phyloP scores from a whole-genome alignment of 37 sponge, comb jelly and placozoan species.

The Crambe crambe region DNA sequence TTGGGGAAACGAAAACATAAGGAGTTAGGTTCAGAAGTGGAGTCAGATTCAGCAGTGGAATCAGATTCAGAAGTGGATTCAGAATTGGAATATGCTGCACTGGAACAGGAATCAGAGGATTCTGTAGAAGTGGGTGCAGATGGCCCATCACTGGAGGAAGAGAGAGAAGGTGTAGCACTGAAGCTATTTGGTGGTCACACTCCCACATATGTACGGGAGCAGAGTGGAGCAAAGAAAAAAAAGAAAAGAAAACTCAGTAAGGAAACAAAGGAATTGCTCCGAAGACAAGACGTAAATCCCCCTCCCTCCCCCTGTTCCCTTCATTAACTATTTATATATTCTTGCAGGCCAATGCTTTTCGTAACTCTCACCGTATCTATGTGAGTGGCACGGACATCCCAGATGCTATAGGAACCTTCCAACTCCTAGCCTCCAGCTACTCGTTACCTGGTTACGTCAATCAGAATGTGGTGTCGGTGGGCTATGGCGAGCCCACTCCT shows the following conservation, averaged over 20 bases:
- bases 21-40: neutral
- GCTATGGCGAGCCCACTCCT: slow-evolving; percentile 83
- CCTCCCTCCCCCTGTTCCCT: no score
- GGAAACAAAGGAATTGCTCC: slow-evolving; percentile 28
- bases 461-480: slow-evolving; percentile 51
- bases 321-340: neutral
- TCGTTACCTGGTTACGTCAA: slow-evolving; percentile 60
- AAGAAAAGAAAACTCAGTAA: slow-evolving; percentile 27
- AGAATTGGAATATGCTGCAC: neutral
- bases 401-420: slow-evolving; percentile 71
- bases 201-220: neutral
- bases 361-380: slow-evolving; percentile 80
- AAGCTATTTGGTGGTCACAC: slow-evolving; percentile 41
- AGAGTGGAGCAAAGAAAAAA: slow-evolving; percentile 19
- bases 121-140: neutral
- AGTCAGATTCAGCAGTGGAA: neutral
- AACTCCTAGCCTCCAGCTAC: slow-evolving; percentile 45
- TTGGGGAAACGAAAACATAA: neutral
- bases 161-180: slow-evolving; percentile 1
- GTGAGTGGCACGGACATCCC: slow-evolving; percentile 88
- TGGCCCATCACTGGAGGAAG: neutral
- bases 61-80: neutral
- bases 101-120: slow-evolving; percentile 9
- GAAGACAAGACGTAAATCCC: slow-evolving; percentile 60
- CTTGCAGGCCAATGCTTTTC: slow-evolving; percentile 78